A percentile compares a stretch with the other conserved stretches of the same genome.
phyloP scores from a whole-genome alignment of 2,113 vertebrate genomes.

The Phrynosoma platyrhinos region DNA sequence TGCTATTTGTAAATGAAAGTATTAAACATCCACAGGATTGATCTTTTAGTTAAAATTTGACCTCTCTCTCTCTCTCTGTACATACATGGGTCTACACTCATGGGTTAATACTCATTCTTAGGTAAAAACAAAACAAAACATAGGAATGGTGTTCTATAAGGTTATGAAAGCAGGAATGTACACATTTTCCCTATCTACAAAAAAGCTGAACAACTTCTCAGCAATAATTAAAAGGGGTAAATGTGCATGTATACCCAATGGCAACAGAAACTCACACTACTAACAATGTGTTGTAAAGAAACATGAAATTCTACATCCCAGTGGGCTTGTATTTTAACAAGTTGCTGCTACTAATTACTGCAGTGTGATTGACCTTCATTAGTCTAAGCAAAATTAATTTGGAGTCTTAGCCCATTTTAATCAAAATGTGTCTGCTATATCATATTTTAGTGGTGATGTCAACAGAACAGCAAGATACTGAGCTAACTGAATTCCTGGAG shows the following conservation, averaged over 20 bases:
- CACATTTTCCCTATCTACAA: neutral
- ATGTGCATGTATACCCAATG: no score
- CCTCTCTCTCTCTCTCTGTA: no score
- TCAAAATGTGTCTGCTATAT: slow-evolving; percentile 22
- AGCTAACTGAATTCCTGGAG: slow-evolving; percentile 42
- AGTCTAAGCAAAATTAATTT: slow-evolving; percentile 47
- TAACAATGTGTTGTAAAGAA: neutral
- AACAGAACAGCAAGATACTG: slow-evolving; percentile 43
- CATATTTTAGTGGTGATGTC: slow-evolving; percentile 27
- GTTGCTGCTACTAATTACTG: neutral
- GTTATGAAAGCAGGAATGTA: neutral
- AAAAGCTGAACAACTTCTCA: neutral
- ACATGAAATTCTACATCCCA: slow-evolving; percentile 42
- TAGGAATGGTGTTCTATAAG: neutral
- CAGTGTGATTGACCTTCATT: slow-evolving; percentile 39
- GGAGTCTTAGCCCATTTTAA: slow-evolving; percentile 32
- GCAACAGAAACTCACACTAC: neutral
- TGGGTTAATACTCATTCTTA: no score
- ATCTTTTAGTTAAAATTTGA: neutral
- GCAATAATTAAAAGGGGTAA: no score
- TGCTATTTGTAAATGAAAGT: neutral
- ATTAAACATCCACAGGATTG: neutral
- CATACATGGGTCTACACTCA: no score
- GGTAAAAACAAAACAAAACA: no score
- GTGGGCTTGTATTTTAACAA: slow-evolving; percentile 46